Percentiles rank a stretch among this genome's conserved stretches.
These are phyloP conservation scores for Halichondria panicea DNA, from an alignment of 37 sponge, comb jelly and placozoan species.

Conservation along the genomic window DNA sequence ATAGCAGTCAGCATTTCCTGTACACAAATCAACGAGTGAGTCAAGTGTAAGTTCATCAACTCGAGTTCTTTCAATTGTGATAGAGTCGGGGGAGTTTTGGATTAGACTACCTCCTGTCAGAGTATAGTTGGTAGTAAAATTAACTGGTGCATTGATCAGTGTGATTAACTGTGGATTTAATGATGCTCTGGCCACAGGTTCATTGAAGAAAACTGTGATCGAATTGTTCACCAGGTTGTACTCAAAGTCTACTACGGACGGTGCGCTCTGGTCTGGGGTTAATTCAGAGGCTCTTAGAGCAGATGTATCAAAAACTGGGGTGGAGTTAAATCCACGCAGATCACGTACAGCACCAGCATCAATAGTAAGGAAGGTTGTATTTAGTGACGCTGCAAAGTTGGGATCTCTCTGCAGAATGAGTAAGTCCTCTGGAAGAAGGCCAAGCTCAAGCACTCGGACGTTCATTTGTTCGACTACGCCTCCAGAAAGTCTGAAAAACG, in stretches of 20 bases:
- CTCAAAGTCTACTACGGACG: conserved; percentile 47
- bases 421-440: conserved; percentile 46
- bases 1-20: conserved; percentile 59
- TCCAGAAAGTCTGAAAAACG: conserved; percentile 39
- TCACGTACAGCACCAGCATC: conserved; percentile 53
- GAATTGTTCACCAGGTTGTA: conserved; percentile 73
- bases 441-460: conserved; percentile 15
- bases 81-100: conserved; percentile 16
- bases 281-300: conserved; percentile 64
- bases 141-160: conserved; percentile 27
- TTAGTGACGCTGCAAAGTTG: conserved; percentile 47
- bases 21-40: conserved; percentile 49
- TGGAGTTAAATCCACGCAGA: conserved; percentile 62
- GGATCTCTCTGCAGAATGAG: conserved; percentile 41
- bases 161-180: conserved; percentile 47
- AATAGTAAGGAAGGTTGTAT: conserved; percentile 69
- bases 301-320: conserved; percentile 46
- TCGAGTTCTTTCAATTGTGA: conserved; percentile 22
- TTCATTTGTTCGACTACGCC: conserved; percentile 28
- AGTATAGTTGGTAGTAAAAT: conserved; percentile 36
- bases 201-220: conserved; percentile 73
- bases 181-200: conserved; percentile 64
- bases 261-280: conserved; percentile 58
- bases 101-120: conserved; percentile 39
- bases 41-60: conserved; percentile 55